A percentile compares a stretch with the other conserved stretches of the same genome.
Evolutionary conservation across 2,113 vertebrate genomes (phyloP).

Genomic region (Onychostruthus taczanowskii): DNA sequence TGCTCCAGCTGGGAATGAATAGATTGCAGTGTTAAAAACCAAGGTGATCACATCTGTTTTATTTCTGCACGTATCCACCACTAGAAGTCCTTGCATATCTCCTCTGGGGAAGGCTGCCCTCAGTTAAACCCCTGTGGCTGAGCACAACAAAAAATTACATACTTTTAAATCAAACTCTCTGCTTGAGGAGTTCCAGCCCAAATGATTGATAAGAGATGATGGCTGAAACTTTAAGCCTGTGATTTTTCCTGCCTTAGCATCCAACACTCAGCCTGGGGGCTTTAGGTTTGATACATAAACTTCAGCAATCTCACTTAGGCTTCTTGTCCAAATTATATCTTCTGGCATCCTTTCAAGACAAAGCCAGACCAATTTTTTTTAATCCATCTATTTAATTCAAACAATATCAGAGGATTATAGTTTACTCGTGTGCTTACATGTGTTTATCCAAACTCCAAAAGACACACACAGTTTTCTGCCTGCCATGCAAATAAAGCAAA

Average conservation of each 20-base stretch:
- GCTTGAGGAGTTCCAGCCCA: neutral
- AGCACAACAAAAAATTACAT: neutral
- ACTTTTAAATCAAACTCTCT: neutral
- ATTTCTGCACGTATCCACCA: neutral
- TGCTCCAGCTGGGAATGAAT: neutral
- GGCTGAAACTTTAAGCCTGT: neutral
- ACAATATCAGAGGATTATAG: neutral
- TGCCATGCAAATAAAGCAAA: neutral
- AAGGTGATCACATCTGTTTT: fast-evolving
- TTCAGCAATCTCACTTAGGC: neutral
- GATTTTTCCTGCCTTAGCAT: neutral
- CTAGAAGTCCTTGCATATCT: neutral
- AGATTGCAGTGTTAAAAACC: fast-evolving
- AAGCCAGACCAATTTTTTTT: neutral
- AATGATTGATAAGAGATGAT: neutral
- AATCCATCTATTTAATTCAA: neutral
- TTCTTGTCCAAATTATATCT: neutral
- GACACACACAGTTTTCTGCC: neutral
- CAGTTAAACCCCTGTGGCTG: neutral
- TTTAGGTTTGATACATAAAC: neutral
- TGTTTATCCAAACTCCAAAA: neutral
- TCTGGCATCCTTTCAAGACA: neutral
- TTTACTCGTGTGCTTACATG: fast-evolving
- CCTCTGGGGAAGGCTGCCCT: neutral
- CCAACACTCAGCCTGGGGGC: neutral